These are phyloP conservation scores for Tortricodes alternella DNA, from an alignment of 2,888 invertebrate species.

Conservation along the genomic window DNA sequence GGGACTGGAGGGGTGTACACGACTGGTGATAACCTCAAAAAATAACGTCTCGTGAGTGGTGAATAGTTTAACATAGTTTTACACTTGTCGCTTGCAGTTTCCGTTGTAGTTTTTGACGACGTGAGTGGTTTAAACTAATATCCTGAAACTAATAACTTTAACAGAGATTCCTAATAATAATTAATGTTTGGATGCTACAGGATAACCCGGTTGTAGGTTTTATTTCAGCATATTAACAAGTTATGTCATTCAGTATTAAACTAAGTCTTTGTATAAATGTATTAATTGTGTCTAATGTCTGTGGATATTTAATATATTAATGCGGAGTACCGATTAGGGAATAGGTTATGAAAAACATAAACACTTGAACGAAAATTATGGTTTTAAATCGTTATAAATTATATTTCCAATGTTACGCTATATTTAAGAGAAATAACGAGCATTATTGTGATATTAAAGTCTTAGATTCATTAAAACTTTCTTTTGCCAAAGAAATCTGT, in stretches of 20 bases:
- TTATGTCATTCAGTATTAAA: slow-evolving; percentile 18
- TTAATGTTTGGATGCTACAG: neutral
- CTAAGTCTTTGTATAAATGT: neutral
- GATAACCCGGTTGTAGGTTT: neutral
- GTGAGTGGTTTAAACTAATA: too few relatives aligned
- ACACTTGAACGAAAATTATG: neutral
- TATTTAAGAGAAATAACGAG: slow-evolving; percentile 3
- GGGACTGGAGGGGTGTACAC: too few relatives aligned
- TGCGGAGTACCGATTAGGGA: neutral
- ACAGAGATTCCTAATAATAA: too few relatives aligned
- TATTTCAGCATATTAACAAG: neutral
- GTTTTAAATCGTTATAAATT: neutral
- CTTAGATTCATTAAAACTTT: slow-evolving; percentile 1
- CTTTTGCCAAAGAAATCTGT: slow-evolving; percentile 28
- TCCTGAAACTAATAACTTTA: too few relatives aligned
- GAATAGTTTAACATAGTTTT: too few relatives aligned
- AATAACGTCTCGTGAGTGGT: too few relatives aligned
- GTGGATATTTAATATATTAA: neutral
- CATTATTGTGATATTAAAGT: slow-evolving; percentile 19
- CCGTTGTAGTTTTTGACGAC: neutral
- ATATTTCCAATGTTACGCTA: slow-evolving; percentile 1
- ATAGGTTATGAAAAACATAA: neutral
- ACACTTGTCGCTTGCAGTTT: neutral
- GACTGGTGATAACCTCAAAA: too few relatives aligned
- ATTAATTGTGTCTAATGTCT: neutral